Evolutionary conservation across 2,888 invertebrate genomes (phyloP).

Genomic region (Apodemia hepburni): DNA sequence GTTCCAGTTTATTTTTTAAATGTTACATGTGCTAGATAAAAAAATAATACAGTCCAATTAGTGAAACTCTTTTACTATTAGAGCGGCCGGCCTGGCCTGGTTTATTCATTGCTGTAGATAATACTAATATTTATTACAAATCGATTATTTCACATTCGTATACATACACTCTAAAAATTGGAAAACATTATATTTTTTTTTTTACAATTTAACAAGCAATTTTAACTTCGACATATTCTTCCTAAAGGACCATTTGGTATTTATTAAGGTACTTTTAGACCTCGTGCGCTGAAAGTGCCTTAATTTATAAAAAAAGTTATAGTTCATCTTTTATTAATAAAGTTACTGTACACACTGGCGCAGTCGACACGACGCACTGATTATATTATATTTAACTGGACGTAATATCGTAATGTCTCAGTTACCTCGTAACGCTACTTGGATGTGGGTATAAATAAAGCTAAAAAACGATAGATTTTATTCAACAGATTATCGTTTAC

Average conservation of each 20-base stretch:
- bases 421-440: background rate
- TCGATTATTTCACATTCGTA: conserved; percentile 42
- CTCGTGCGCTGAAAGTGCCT: conserved; percentile 58
- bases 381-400: conserved; percentile 28
- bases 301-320: conserved; percentile 60
- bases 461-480: conserved; percentile 1
- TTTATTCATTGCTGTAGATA: conserved; percentile 34
- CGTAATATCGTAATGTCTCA: conserved; percentile 27
- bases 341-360: conserved; percentile 51
- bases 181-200: conserved; percentile 54
- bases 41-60: conserved; percentile 78
- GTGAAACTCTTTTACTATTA: conserved; percentile 61
- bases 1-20: conserved; percentile 75
- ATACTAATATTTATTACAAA: conserved; percentile 46
- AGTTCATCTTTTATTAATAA: conserved; percentile 55
- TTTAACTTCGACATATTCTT: conserved; percentile 50
- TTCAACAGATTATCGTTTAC: background rate
- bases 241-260: conserved; percentile 47
- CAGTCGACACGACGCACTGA: conserved; percentile 23
- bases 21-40: conserved; percentile 77
- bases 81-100: conserved; percentile 25
- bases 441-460: conserved; percentile 9
- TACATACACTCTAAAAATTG: conserved; percentile 58
- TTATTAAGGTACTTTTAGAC: conserved; percentile 53
- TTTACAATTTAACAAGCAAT: conserved; percentile 68